Evolutionary conservation across 2,797 vertebrate genomes (phyloP).

Genomic region (Micromesistius poutassou): DNA sequence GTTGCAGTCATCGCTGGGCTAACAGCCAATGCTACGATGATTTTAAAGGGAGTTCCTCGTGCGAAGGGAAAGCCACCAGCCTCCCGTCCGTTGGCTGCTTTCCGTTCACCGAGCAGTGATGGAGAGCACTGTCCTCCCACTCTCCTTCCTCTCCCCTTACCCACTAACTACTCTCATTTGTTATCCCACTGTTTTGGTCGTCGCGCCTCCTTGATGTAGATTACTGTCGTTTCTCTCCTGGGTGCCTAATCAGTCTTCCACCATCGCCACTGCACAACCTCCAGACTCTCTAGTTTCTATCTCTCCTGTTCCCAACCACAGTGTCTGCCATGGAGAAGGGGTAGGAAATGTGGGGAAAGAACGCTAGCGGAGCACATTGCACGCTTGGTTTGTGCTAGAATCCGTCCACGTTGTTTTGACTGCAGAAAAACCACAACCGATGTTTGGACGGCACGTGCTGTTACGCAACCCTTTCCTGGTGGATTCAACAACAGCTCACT

Average conservation of each 20-base stretch:
- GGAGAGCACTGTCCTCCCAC: not conserved
- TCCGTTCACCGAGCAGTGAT: slow-evolving; percentile 25
- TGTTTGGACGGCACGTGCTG: slow-evolving; percentile 14
- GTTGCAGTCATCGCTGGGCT: too few species aligned
- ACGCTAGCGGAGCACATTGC: slow-evolving; percentile 9
- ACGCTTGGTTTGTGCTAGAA: slow-evolving; percentile 12
- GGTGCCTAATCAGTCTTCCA: slow-evolving; percentile 21
- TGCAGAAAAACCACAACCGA: slow-evolving; percentile 28
- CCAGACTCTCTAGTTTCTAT: slow-evolving; percentile 21
- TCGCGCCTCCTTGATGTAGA: slow-evolving; percentile 28
- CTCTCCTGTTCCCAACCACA: slow-evolving; percentile 46
- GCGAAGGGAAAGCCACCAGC: not conserved
- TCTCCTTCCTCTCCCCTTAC: slow-evolving; percentile 13
- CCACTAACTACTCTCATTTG: slow-evolving; percentile 38
- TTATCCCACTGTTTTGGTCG: slow-evolving; percentile 37
- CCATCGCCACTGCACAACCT: not conserved
- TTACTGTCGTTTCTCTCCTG: slow-evolving; percentile 29
- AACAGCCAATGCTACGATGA: not conserved
- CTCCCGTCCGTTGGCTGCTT: slow-evolving; percentile 10
- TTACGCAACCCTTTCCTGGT: not conserved
- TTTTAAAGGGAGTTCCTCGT: slow-evolving; percentile 12
- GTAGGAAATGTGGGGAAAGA: slow-evolving; percentile 22
- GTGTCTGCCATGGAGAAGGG: slow-evolving; percentile 31
- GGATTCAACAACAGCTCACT: slow-evolving; percentile 7
- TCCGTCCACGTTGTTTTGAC: slow-evolving; percentile 41